Conservation (phyloP, 2,113 vertebrate genomes). For the Phaethon lepturus region DNA sequence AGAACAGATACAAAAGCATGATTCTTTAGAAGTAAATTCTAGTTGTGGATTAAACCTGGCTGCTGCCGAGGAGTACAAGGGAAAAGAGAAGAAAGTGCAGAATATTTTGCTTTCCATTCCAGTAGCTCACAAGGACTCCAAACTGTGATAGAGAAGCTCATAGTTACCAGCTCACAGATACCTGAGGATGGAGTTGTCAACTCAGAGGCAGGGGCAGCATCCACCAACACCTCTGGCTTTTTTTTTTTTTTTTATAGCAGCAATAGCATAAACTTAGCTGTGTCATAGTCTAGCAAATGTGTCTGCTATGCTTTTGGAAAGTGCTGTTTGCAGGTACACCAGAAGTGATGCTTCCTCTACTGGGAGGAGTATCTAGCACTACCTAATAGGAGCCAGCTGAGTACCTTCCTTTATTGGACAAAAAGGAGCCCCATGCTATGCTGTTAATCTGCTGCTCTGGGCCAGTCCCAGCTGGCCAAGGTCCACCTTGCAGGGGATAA, state of each 20-base stretch:
- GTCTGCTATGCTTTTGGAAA: background rate
- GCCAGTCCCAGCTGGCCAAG: background rate
- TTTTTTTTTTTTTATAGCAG: background rate
- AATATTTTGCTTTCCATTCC: background rate
- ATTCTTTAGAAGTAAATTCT: background rate
- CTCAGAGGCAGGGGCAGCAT: background rate
- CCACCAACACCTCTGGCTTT: background rate
- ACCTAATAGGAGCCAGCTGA: background rate
- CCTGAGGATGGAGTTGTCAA: background rate
- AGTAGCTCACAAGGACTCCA: background rate
- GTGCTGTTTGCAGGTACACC: background rate
- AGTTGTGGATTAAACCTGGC: background rate
- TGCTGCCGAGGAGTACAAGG: background rate
- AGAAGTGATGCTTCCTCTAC: background rate
- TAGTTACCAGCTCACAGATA: background rate
- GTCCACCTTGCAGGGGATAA: background rate
- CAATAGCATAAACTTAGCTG: background rate
- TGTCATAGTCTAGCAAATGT: background rate
- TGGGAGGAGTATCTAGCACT: fast-evolving
- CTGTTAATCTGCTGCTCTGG: background rate
- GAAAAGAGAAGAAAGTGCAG: background rate
- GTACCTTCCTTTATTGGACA: no score
- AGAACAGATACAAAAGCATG: background rate
- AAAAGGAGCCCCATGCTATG: background rate
- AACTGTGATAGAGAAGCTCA: background rate